Percentiles rank a stretch among this genome's conserved stretches.
Evolutionary conservation across 2,888 invertebrate species (phyloP).

Genomic region (Venustoraphidia nigricollis): DNA sequence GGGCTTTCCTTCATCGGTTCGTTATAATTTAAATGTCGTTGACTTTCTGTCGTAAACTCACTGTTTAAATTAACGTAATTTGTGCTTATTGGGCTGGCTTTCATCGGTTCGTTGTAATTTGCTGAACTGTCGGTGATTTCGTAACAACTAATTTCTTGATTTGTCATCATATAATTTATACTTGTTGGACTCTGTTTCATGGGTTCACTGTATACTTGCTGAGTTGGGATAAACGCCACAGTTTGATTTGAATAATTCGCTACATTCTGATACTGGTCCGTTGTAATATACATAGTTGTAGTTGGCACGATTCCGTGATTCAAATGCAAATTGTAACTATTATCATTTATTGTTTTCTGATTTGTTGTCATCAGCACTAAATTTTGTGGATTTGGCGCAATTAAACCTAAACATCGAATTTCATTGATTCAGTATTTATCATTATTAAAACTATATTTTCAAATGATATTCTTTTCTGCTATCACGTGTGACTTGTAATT

Average conservation of each 20-base stretch:
- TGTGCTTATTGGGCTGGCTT: constrained; percentile 1
- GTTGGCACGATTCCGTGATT: constrained; percentile 1
- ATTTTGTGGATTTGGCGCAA: constrained; percentile 3
- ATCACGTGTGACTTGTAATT: too few species aligned
- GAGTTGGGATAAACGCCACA: not conserved
- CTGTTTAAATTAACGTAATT: not conserved
- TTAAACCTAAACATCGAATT: constrained; percentile 1
- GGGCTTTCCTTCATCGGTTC: not conserved
- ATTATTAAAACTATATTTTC: too few species aligned
- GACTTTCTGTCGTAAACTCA: not conserved
- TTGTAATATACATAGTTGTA: not conserved
- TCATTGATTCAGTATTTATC: not conserved
- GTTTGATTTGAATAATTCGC: not conserved
- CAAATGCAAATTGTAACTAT: constrained; percentile 7
- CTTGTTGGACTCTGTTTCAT: constrained; percentile 2
- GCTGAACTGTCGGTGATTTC: not conserved
- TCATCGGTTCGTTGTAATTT: constrained; percentile 4
- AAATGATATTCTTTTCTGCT: too few species aligned
- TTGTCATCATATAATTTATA: not conserved
- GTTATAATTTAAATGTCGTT: not conserved
- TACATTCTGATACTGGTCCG: constrained; percentile 1
- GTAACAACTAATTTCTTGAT: not conserved
- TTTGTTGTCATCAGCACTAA: constrained; percentile 7
- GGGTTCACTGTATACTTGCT: not conserved
- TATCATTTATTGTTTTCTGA: constrained; percentile 9